Conservation (phyloP, 1,140 invertebrate genomes). For the Caerostris extrusa region DNA sequence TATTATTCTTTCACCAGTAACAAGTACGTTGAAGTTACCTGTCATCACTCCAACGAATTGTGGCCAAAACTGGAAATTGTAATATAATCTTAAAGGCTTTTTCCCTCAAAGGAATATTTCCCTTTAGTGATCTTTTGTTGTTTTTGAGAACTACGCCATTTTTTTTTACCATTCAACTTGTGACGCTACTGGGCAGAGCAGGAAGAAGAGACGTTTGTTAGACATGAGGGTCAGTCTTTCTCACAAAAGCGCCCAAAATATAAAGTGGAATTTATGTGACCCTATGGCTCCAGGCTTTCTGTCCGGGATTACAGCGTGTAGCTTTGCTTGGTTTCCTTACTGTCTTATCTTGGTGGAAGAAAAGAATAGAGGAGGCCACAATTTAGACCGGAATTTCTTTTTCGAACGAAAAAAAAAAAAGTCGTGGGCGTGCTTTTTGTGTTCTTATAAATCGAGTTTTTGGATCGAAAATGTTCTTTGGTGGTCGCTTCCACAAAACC, state of each 20-base stretch:
- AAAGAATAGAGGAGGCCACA: neutral
- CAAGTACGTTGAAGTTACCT: conserved; percentile 59
- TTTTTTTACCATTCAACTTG: no score
- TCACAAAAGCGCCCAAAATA: conserved; percentile 55
- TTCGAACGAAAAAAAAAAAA: neutral
- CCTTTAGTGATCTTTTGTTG: conserved; percentile 64
- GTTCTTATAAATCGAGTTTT: conserved; percentile 60
- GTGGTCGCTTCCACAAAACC: neutral
- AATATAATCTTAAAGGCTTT: conserved; percentile 67
- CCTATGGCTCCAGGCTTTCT: conserved; percentile 20
- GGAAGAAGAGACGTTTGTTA: conserved; percentile 59
- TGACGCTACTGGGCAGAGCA: neutral
- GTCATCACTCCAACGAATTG: conserved; percentile 58
- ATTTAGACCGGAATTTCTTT: neutral
- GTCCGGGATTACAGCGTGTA: conserved; percentile 12
- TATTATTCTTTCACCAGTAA: neutral
- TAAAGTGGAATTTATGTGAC: conserved; percentile 72
- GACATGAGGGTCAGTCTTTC: conserved; percentile 56
- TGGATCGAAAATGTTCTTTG: neutral
- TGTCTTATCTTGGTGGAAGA: conserved; percentile 29
- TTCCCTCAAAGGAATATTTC: neutral
- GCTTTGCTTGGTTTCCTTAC: neutral
- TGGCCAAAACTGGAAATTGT: conserved; percentile 64
- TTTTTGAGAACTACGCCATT: neutral
- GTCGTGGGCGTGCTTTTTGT: conserved; percentile 36